A percentile compares a stretch with the other conserved stretches of the same genome.
Evolutionary conservation across 2,797 vertebrate genomes (phyloP).

Genomic region (Sylvia borin): DNA sequence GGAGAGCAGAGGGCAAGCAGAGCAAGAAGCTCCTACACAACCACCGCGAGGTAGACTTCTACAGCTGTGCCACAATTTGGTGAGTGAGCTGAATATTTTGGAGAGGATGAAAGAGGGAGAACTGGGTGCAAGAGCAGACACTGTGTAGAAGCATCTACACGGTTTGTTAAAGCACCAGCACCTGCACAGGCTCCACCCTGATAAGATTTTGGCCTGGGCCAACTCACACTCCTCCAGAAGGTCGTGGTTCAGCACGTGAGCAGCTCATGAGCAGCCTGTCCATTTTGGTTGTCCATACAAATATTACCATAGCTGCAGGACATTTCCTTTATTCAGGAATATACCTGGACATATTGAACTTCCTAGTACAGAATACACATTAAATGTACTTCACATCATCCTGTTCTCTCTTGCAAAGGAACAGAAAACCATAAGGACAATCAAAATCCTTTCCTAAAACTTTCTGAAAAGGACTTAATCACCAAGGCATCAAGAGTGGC

Average conservation of each 20-base stretch:
- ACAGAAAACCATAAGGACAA: background rate
- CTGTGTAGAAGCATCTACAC: background rate
- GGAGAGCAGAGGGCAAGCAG: background rate
- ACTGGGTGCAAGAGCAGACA: background rate
- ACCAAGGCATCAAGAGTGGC: background rate
- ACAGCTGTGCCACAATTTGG: too few species aligned
- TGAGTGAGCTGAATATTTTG: background rate
- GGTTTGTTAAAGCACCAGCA: background rate
- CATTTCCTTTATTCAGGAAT: background rate
- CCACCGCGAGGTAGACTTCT: background rate
- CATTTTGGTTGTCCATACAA: background rate
- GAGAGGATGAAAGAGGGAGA: background rate
- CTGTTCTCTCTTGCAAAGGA: background rate
- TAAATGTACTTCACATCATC: background rate
- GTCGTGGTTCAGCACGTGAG: accelerated
- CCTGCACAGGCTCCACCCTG: background rate
- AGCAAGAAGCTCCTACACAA: background rate
- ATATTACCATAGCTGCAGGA: background rate
- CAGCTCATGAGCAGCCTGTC: background rate
- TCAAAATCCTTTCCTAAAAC: background rate
- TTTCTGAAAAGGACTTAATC: background rate
- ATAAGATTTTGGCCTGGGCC: background rate
- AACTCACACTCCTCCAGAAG: background rate
- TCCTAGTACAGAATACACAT: background rate
- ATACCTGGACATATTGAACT: background rate